These are phyloP conservation scores for Drosophila nigrodunni DNA, from an alignment of 1,140 invertebrate species.

Conservation along the genomic window DNA sequence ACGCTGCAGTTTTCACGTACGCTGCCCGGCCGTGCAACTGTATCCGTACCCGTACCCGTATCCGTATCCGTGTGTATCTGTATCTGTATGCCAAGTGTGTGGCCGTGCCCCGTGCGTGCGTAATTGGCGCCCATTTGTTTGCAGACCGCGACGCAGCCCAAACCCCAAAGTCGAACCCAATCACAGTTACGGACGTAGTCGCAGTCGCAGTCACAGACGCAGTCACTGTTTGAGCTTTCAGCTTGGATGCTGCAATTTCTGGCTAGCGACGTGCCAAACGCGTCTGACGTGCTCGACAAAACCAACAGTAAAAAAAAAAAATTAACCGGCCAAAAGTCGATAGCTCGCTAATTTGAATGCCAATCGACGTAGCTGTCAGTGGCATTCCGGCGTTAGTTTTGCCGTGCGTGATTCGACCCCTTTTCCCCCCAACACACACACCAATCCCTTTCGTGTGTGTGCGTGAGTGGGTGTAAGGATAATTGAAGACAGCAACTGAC, in stretches of 20 bases:
- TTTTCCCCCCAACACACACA: too few relatives aligned
- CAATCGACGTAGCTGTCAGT: constrained; percentile 63
- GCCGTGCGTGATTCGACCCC: constrained; percentile 17
- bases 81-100: constrained; percentile 20
- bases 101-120: constrained; percentile 61
- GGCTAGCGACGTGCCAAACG: constrained; percentile 65
- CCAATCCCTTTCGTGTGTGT: constrained; percentile 53
- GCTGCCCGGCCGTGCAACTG: constrained; percentile 67
- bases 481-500: constrained; percentile 69
- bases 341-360: constrained; percentile 75
- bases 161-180: constrained; percentile 1
- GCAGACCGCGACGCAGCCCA: constrained; percentile 35
- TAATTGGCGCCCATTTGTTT: constrained; percentile 76
- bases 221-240: constrained; percentile 10
- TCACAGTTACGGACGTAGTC: not conserved
- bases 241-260: constrained; percentile 41
- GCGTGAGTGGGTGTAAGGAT: constrained; percentile 50
- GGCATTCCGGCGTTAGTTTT: constrained; percentile 40
- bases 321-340: constrained; percentile 67
- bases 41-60: constrained; percentile 37
- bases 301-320: constrained; percentile 28
- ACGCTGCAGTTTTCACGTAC: constrained; percentile 79
- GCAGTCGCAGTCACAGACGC: not conserved
- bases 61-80: constrained; percentile 30
- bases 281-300: constrained; percentile 51